Conservation (phyloP, 2,888 invertebrate genomes). For the Synanthedon vespiformis region DNA sequence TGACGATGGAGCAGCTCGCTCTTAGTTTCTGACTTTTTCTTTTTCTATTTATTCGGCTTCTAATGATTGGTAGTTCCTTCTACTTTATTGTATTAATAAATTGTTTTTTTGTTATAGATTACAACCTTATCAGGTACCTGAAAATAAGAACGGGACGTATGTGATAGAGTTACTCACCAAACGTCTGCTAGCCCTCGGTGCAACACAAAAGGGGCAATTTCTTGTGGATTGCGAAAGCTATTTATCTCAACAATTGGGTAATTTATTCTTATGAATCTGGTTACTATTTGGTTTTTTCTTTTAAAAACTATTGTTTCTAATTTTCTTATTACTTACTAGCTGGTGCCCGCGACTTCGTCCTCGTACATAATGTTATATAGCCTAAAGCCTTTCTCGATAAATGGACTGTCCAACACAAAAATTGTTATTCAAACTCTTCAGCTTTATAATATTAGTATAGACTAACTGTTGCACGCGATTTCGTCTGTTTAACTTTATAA, state of each 20-base stretch:
- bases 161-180: conserved; percentile 89
- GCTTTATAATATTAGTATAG: no score
- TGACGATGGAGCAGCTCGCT: no score
- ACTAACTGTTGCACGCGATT: no score
- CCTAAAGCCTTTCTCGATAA: no score
- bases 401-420: no score
- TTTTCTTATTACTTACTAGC: neutral
- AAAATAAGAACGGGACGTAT: conserved; percentile 91
- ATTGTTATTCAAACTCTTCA: no score
- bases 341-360: no score
- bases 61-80: no score
- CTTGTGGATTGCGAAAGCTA: conserved; percentile 96
- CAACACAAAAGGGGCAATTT: conserved; percentile 89
- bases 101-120: conserved; percentile 57
- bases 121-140: conserved; percentile 88
- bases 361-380: no score
- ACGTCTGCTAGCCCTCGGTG: conserved; percentile 86
- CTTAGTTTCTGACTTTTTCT: no score
- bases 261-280: conserved; percentile 10
- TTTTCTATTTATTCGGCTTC: no score
- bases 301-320: neutral
- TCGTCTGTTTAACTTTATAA: no score
- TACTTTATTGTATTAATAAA: neutral
- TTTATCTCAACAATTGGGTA: conserved; percentile 79
- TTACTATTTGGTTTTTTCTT: neutral